Percentiles rank a stretch among this genome's conserved stretches.
These are phyloP conservation scores for Lymantria dispar DNA, from an alignment of 2,888 invertebrate species.

Conservation along the genomic window DNA sequence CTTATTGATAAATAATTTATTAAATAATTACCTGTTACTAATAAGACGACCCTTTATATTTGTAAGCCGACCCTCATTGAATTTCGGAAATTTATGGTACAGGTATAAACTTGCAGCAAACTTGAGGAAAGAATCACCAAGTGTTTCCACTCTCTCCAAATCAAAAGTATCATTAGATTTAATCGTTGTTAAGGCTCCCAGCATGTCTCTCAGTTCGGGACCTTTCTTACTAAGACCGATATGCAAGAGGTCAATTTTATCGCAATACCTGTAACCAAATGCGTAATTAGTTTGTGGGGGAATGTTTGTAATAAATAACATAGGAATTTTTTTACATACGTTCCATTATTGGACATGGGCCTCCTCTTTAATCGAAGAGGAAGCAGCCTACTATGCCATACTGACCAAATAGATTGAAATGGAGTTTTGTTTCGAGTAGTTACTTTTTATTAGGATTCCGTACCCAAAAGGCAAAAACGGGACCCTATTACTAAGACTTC, in stretches of 20 bases:
- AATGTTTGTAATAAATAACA: neutral
- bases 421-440: too few species aligned
- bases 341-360: neutral
- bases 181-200: constrained; percentile 87
- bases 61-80: constrained; percentile 91
- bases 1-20: constrained; percentile 49
- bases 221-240: constrained; percentile 45
- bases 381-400: too few species aligned
- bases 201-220: constrained; percentile 71
- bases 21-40: constrained; percentile 91
- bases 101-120: constrained; percentile 88
- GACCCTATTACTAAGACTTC: too few species aligned
- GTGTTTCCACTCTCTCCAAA: constrained; percentile 91
- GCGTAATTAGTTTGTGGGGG: neutral
- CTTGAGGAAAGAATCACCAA: constrained; percentile 95
- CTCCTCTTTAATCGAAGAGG: too few species aligned
- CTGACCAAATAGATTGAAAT: too few species aligned
- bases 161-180: constrained; percentile 89
- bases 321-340: neutral
- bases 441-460: too few species aligned
- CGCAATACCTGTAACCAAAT: constrained; percentile 48
- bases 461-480: too few species aligned
- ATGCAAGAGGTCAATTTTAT: constrained; percentile 48
- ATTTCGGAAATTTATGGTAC: constrained; percentile 85
- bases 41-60: constrained; percentile 86